A percentile compares a stretch with the other conserved stretches of the same genome.
Evolutionary conservation across 2,888 invertebrate genomes (phyloP).

Genomic region (Odontothrips loti): DNA sequence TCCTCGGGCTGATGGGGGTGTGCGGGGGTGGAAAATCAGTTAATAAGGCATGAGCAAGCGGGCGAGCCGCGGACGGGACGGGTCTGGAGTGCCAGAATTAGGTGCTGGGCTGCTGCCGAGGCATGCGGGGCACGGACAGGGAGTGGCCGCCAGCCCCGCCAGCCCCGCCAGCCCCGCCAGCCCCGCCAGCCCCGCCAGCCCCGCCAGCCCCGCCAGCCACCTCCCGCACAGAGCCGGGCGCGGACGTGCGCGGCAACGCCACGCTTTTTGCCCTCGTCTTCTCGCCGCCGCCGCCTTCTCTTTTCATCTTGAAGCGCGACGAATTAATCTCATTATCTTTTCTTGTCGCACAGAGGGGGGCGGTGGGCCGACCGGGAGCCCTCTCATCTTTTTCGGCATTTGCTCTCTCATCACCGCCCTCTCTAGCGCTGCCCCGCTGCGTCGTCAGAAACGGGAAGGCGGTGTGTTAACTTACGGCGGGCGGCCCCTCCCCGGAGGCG

Average conservation of each 20-base stretch:
- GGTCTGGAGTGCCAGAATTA: neutral
- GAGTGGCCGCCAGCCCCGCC: too few species aligned
- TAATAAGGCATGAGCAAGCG: too few species aligned
- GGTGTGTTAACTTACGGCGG: too few species aligned
- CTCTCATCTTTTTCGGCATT: constrained; percentile 1
- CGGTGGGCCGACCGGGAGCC: neutral
- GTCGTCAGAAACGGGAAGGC: too few species aligned
- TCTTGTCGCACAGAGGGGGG: neutral
- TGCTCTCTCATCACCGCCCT: neutral
- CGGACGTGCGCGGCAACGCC: neutral
- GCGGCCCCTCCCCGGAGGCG: too few species aligned
- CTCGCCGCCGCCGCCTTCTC: neutral
- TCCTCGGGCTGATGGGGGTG: too few species aligned
- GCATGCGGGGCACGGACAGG: neutral
- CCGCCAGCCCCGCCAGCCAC: neutral
- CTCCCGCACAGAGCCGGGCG: neutral
- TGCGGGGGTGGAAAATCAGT: too few species aligned
- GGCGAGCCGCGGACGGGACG: neutral
- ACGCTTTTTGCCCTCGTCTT: neutral
- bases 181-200: too few species aligned
- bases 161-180: too few species aligned
- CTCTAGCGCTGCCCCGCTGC: too few species aligned
- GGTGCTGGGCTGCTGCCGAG: neutral
- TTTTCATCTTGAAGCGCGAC: neutral
- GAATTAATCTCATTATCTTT: constrained; percentile 25